Evolutionary conservation across 2,113 vertebrate genomes (phyloP).

Genomic region (Chionomys nivalis): DNA sequence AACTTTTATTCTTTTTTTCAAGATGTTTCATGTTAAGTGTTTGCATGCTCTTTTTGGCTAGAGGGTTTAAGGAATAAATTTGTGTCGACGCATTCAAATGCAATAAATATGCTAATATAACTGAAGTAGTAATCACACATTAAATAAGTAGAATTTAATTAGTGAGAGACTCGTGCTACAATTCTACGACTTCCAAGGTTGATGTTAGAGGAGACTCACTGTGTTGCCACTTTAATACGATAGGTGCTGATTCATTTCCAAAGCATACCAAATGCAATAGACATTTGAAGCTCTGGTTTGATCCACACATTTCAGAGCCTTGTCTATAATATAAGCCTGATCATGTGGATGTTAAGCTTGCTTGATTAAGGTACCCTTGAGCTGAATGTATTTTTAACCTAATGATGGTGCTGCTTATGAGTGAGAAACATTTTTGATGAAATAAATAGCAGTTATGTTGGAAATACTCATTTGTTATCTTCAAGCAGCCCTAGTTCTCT

Average conservation of each 20-base stretch:
- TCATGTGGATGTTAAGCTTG: background rate
- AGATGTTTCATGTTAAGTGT: background rate
- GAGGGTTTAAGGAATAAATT: background rate
- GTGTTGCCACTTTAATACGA: background rate
- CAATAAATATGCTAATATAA: background rate
- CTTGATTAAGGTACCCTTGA: background rate
- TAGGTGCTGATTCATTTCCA: background rate
- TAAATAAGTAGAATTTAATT: background rate
- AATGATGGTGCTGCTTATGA: background rate
- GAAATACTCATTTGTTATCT: rapidly evolving
- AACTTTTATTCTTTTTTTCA: background rate
- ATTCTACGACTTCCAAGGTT: background rate
- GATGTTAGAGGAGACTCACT: background rate
- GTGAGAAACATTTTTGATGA: background rate
- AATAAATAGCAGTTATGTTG: background rate
- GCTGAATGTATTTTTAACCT: background rate
- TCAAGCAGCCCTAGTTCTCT: background rate
- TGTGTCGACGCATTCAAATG: background rate
- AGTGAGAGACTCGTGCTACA: background rate
- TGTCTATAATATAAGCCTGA: background rate
- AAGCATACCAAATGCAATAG: background rate
- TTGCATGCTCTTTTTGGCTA: background rate
- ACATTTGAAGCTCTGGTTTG: background rate
- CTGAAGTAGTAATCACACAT: background rate
- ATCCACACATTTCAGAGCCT: background rate